Percentiles rank a stretch among this genome's conserved stretches.
phyloP scores from a whole-genome alignment of 2,113 vertebrate genomes.

The Apaloderma vittatum region DNA sequence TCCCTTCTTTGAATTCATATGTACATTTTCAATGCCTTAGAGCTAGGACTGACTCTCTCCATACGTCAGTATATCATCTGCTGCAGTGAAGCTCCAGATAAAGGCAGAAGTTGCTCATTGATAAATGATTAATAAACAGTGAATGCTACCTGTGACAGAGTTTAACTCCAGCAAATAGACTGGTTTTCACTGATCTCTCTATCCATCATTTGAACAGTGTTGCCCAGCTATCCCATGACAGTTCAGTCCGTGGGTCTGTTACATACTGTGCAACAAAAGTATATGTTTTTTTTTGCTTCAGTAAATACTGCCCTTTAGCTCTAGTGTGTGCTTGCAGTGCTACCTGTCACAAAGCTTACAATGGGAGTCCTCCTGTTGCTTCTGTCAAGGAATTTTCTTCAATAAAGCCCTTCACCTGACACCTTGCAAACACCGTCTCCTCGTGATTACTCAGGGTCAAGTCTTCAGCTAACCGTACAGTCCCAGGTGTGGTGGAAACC shows the following conservation, averaged over 20 bases:
- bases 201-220: neutral
- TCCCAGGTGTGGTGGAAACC: neutral
- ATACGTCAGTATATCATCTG: neutral
- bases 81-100: neutral
- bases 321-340: neutral
- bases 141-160: neutral
- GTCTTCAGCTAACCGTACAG: neutral
- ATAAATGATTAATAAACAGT: neutral
- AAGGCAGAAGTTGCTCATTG: neutral
- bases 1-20: neutral
- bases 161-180: neutral
- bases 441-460: neutral
- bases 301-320: neutral
- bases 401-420: neutral
- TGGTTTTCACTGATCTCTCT: neutral
- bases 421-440: neutral
- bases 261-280: neutral
- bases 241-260: neutral
- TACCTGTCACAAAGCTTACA: neutral
- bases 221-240: neutral
- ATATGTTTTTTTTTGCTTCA: neutral
- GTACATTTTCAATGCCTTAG: neutral
- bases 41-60: neutral
- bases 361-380: neutral
- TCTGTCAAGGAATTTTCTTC: neutral